Base-by-base conservation (phyloP, 1,140 invertebrate species). In the Papilio aristodemus region DNA sequence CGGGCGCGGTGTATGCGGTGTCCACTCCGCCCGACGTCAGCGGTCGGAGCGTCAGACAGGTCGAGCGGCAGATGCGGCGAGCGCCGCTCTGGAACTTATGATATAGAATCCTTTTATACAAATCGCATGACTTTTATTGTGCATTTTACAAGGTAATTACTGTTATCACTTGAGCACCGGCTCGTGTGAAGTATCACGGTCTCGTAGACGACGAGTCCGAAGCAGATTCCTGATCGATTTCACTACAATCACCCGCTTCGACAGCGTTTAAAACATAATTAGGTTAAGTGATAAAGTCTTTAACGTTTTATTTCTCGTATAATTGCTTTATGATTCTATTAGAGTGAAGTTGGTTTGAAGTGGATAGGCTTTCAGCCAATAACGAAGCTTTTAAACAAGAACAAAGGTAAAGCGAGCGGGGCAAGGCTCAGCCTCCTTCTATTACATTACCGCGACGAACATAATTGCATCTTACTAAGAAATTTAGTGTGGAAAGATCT, bases 21-120 rank as follows among this genome's bases (percentile, higher is more conserved):
- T 79, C 79, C 7, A 77, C 68, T 1, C 60, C 87, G 27, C 88
- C 88, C 0, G 69, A 82, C n/a, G 74, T 85, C 14, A 84, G 78
- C n/a, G 59, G 73, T n/a, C 85, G 81, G 39, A 81, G 50, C 59
- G 69, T 80, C 4, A 83, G 67, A 73, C 82, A 85, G 38, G 81
- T 90, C 41, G 87, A 90, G 57, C 80, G 73, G 37, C 85, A 87
- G 27, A 59, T 90, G 67, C 87, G 83, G 72, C 80, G 82, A 32
- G 73, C 84, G 43, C 80, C 84, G 0, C 71, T 87, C 41, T 67
- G 81, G 22, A 79, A 83, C 39, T 77, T 75, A 72, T 81, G 68
- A 81, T 46, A 68, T 72, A 62, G 1, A 60, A 9, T 10, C 10
- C 3, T 36, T 60, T 60, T 60, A 14, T 59, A 60, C 17, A 60